Base-by-base conservation (phyloP, 2,113 vertebrate genomes). In the Chunga burmeisteri region DNA sequence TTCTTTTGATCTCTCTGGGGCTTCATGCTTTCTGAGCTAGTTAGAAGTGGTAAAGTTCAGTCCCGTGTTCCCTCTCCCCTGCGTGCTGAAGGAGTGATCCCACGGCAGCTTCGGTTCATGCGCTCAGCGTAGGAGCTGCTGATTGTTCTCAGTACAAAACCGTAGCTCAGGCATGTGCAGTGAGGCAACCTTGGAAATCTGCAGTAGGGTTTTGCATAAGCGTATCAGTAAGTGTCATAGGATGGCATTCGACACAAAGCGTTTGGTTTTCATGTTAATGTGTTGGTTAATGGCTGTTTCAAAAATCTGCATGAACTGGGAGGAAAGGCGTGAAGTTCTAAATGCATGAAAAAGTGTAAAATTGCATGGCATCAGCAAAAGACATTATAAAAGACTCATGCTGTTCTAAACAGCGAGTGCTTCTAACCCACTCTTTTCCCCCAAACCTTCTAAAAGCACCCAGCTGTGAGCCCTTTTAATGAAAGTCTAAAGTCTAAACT, bases 381-480 rank as follows among this genome's bases (percentile, higher is more conserved):
- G 38, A 50, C 13, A 10, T 46, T 81, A 52, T 74, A 81, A 94
- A 97, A 94, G 77, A 8, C 68, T 91, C 93, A 61, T 5, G 59
- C 90, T 92, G 96, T 83, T 95, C 67, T 47, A 42, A 86, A 81
- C 55, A 88, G 67, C 0, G 0, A 88, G 53, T 22, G 40, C 40
- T 87, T 77, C 92, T 73, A 86, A 84, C 66, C 62, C 32, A 9
- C 46, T 92, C 66, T 92, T 92, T 92, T 40, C 21, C 18, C 13
- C 46, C 0, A 90, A 90, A 92, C 47, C 26, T 86, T 83, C 88
- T 67, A 42, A 90, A 95, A 77, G 38, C 46, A 86, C n/a, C 88
- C 78, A 80, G 61, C 90, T 93, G 93, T 83, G 75, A 83, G 55
- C 23, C 16, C 23, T 88, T 92, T 90, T 38, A 78, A 46, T 88